Conservation (phyloP, 2,113 vertebrate species). For the Telmatochromis sp. region DNA sequence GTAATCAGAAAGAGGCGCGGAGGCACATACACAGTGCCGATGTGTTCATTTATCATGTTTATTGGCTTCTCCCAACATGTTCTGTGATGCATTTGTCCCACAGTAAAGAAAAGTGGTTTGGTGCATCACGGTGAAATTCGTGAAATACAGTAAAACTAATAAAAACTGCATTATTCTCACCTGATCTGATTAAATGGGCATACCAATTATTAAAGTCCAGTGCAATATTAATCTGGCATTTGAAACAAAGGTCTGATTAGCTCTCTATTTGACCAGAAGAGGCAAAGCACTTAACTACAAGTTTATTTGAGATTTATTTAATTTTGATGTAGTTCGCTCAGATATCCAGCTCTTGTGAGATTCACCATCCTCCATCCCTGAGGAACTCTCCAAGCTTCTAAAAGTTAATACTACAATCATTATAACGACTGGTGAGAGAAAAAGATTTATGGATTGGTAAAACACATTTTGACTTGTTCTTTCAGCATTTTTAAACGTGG, state of each 20-base stretch:
- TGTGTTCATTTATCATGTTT: neutral
- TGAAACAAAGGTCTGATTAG: neutral
- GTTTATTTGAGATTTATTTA: neutral
- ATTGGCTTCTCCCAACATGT: neutral
- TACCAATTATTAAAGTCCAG: neutral
- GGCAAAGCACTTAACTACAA: neutral
- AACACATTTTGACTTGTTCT: neutral
- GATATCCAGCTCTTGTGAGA: neutral
- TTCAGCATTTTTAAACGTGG: neutral
- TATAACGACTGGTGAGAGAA: neutral
- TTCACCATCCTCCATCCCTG: rapidly evolving
- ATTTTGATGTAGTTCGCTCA: neutral
- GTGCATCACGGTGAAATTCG: neutral
- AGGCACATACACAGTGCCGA: neutral
- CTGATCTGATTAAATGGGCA: neutral
- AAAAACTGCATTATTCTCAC: neutral
- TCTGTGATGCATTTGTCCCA: neutral
- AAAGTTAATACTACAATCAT: rapidly evolving
- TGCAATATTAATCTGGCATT: neutral
- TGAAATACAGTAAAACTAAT: neutral
- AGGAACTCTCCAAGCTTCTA: neutral
- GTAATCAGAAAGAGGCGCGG: neutral
- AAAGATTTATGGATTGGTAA: rapidly evolving
- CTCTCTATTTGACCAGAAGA: neutral
- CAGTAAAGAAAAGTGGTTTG: neutral